Conservation (phyloP, 2,797 vertebrate genomes). For the Acanthurus lineatus region DNA sequence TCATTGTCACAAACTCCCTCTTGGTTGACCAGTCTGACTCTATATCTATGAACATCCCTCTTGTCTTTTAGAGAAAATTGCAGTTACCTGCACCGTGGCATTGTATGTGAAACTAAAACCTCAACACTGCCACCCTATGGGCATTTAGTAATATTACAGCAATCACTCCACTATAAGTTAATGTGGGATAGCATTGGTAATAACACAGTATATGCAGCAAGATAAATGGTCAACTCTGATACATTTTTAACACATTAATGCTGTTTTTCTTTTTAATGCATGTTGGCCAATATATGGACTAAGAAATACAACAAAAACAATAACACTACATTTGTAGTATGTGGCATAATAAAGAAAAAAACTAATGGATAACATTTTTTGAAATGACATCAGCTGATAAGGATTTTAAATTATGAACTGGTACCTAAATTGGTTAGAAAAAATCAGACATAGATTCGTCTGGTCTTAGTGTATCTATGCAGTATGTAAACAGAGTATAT, state of each 20-base stretch:
- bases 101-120: slow-evolving; percentile 19
- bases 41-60: background rate
- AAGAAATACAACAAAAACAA: background rate
- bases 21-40: background rate
- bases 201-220: slow-evolving; percentile 7
- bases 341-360: background rate
- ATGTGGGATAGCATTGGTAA: background rate
- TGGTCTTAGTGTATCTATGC: background rate
- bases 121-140: slow-evolving; percentile 71
- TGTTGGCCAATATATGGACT: background rate
- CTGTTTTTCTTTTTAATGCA: background rate
- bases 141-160: slow-evolving; percentile 40
- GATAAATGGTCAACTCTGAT: background rate
- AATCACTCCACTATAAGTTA: background rate
- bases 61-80: slow-evolving; percentile 4
- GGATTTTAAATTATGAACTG: background rate
- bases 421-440: background rate
- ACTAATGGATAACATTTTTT: background rate
- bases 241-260: background rate
- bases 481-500: background rate
- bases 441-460: background rate
- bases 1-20: background rate
- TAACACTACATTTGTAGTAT: background rate
- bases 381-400: background rate
- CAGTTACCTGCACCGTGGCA: background rate